These are phyloP conservation scores for Hippocampus kuda DNA, from an alignment of 2,797 vertebrate species.

Conservation along the genomic window DNA sequence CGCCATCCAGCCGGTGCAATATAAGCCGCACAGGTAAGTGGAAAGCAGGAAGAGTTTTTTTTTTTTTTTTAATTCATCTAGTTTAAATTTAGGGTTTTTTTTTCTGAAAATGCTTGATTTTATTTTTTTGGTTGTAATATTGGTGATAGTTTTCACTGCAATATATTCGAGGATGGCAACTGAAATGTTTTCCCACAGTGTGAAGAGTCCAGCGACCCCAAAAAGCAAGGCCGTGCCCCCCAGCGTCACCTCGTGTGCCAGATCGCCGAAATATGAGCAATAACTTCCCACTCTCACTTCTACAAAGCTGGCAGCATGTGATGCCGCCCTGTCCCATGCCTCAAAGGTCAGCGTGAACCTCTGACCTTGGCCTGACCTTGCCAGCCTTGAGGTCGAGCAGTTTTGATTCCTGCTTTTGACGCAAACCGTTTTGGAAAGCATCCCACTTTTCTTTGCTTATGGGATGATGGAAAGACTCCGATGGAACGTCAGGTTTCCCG, in stretches of 20 bases:
- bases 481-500: background rate
- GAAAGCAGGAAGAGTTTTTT: background rate
- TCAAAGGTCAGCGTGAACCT: conserved; percentile 54
- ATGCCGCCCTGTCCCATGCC: conserved; percentile 33
- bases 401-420: conserved; percentile 54
- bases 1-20: background rate
- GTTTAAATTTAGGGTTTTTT: too few relatives aligned
- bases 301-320: conserved; percentile 64
- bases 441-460: background rate
- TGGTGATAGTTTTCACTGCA: background rate
- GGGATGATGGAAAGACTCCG: background rate
- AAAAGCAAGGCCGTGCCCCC: conserved; percentile 36
- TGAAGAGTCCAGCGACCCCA: conserved; percentile 22
- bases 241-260: conserved; percentile 52
- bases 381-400: conserved; percentile 25
- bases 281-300: conserved; percentile 77
- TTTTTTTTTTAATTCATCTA: too few relatives aligned
- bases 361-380: conserved; percentile 29
- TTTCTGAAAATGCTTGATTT: too few relatives aligned
- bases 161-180: background rate
- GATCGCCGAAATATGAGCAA: conserved; percentile 51
- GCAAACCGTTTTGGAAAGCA: background rate
- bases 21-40: background rate
- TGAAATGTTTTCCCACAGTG: conserved; percentile 18
- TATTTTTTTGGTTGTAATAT: too few relatives aligned